Evolutionary conservation across 2,113 vertebrate species (phyloP), one percentile per base, ranked within the genome.

Genomic region (Apteryx mantelli): DNA sequence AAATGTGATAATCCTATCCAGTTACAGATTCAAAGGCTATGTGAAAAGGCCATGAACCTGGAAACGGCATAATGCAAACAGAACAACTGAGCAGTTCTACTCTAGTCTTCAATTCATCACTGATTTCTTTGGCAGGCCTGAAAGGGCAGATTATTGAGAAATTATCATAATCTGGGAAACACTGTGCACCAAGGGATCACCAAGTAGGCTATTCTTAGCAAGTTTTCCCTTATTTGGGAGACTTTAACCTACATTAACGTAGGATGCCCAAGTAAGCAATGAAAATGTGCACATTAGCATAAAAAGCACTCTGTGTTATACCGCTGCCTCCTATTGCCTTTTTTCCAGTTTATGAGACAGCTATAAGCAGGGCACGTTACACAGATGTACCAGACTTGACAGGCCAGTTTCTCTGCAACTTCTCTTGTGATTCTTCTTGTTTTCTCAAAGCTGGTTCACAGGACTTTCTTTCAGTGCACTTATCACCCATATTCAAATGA

Each of bases 1-100:
- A 94, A 95, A 91, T 65, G 70, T 87, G 94, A 95, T 87, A 82
- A 95, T 91, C 81, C 81, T 71, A 70, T 75, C 86, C 64, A 96
- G 73, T 91, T 65, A 86, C 68, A 94, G 34, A 86, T 74, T 89
- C 82, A 80, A 73, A 92, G 82, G 71, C n/a, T 17, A 48, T 30
- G 71, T 73, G 28, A 74, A 92, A 90, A 91, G 11, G 28, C 89
- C 83, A 70, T 61, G 81, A 70, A 84, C 25, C 36, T 70, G 52
- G 36, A 95, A 79, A 91, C 46, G 32, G 30, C 7, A 65, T 55
- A 96, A 95, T 42, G 36, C 46, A 93, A 78, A 69, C 78, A 77
- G 63, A 89, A 55, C 42, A 70, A 30, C 19, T 94, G 56, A 48
- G 76, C 21, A 25, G 1, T 94, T 82, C 94, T 71, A 28, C 52